A percentile compares a stretch with the other conserved stretches of the same genome.
These are phyloP conservation scores for Hiodon alosoides DNA, from an alignment of 2,113 vertebrate species.

Conservation along the genomic window DNA sequence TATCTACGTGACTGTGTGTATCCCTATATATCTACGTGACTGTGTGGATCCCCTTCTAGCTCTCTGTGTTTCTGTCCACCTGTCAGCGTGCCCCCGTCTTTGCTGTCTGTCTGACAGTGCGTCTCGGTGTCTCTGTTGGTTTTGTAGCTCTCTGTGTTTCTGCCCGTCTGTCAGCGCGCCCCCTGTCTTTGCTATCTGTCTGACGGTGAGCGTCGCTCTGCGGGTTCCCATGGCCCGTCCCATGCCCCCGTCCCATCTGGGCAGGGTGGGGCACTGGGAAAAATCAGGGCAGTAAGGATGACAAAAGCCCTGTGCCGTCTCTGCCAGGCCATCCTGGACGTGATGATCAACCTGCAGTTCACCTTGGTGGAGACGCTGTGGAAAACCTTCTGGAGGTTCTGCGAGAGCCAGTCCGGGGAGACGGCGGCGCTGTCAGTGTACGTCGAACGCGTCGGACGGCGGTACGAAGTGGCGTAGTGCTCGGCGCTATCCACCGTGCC, in stretches of 20 bases:
- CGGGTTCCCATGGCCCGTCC: background rate
- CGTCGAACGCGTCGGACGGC: slow-evolving; percentile 44
- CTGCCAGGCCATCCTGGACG: slow-evolving; percentile 80
- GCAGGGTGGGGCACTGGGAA: background rate
- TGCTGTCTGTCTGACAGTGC: background rate
- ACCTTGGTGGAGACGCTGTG: slow-evolving; percentile 87
- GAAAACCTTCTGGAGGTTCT: slow-evolving; percentile 92
- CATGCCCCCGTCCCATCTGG: background rate
- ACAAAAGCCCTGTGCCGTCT: slow-evolving; percentile 9
- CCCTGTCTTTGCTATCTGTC: background rate
- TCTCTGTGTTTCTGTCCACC: no score
- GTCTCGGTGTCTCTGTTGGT: background rate
- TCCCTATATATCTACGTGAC: no score
- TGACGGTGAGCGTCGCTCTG: background rate
- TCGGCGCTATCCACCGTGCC: background rate
- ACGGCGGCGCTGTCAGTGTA: slow-evolving; percentile 69
- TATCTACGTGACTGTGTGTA: no score
- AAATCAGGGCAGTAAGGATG: background rate
- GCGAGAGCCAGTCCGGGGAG: slow-evolving; percentile 74
- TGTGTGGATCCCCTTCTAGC: no score
- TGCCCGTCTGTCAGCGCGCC: background rate
- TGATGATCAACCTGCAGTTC: slow-evolving; percentile 92
- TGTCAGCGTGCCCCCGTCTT: no score
- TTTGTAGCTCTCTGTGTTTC: background rate
- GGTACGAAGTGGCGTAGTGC: background rate